Evolutionary conservation across 2,888 invertebrate species (phyloP), one percentile per base, ranked within the genome.

Genomic region (Eustalomyia histrio): DNA sequence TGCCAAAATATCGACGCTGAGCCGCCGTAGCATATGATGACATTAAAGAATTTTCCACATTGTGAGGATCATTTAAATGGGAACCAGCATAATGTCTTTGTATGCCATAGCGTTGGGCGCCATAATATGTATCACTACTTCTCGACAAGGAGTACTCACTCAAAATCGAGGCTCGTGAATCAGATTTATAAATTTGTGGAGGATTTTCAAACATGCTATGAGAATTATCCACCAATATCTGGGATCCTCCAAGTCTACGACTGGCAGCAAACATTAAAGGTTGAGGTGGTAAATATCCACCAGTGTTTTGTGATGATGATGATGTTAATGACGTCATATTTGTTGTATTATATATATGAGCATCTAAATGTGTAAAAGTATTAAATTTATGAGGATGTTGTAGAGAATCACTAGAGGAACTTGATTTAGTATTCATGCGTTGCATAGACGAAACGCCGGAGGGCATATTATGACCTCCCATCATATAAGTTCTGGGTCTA

Each of bases 401-500:
- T 67, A 91, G 75, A 4, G 90, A 91, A 81, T 91, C 91, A 72
- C 90, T 91, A 2, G 91, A 91, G n/a, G 90, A 90, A n/a, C 90
- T 91, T 0, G 91, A 91, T 83, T 91, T 91, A 4, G 90, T 86
- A 65, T 89, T 89, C 55, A 89, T 85, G 61, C 86, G 86, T 57
- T 86, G 85, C 84, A 85, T 82, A 12, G 75, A 76, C 0, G 82
- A 80, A 16, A 81, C 76, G 4, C 71, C 76, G 9, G 82, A 71
- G 9, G 76, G 81, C 12, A 78, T 60, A 43, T 81, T 69, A 10
- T 47, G 43, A n/a, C n/a, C n/a, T 6, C 81, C 78, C 16, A 81
- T 69, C 78, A 78, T 67, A 67, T 75, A 81, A 9, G 74, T 18
- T 21, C 78, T 57, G 8, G 74, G 74, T 17, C 81, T 74, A 16